Conservation (phyloP, 2,888 invertebrate genomes). For the Luperina nickerlii region DNA sequence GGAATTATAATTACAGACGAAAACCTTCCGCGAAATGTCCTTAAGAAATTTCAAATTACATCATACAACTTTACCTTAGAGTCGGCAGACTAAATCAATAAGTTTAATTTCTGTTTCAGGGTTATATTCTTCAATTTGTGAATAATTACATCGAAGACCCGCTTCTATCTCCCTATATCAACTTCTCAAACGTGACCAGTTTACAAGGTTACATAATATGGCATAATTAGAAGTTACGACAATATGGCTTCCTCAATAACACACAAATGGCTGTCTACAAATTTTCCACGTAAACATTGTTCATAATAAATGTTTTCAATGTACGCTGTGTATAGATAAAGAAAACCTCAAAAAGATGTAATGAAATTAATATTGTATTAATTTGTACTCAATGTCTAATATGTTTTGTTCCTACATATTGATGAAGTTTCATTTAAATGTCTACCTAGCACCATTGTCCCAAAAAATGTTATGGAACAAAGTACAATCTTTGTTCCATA, state of each 20-base stretch:
- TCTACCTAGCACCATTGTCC: background rate
- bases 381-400: background rate
- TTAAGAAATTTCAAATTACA: slow-evolving; percentile 72
- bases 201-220: slow-evolving; percentile 63
- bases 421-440: background rate
- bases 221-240: slow-evolving; percentile 48
- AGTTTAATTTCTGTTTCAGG: slow-evolving; percentile 67
- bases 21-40: slow-evolving; percentile 68
- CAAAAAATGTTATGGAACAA: background rate
- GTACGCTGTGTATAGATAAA: background rate
- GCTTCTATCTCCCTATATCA: slow-evolving; percentile 54
- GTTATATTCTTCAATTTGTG: slow-evolving; percentile 69
- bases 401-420: background rate
- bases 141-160: slow-evolving; percentile 66
- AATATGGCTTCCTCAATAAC: slow-evolving; percentile 28
- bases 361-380: background rate
- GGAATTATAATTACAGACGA: slow-evolving; percentile 64
- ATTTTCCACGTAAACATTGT: slow-evolving; percentile 25
- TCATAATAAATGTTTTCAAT: slow-evolving; percentile 22
- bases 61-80: slow-evolving; percentile 69
- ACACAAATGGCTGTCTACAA: slow-evolving; percentile 24
- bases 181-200: slow-evolving; percentile 60
- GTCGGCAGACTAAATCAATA: slow-evolving; percentile 70
- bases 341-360: background rate
- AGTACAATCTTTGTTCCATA: too few species aligned